phyloP scores from a whole-genome alignment of 2,888 invertebrate species.

The Steinernema scapterisci region DNA sequence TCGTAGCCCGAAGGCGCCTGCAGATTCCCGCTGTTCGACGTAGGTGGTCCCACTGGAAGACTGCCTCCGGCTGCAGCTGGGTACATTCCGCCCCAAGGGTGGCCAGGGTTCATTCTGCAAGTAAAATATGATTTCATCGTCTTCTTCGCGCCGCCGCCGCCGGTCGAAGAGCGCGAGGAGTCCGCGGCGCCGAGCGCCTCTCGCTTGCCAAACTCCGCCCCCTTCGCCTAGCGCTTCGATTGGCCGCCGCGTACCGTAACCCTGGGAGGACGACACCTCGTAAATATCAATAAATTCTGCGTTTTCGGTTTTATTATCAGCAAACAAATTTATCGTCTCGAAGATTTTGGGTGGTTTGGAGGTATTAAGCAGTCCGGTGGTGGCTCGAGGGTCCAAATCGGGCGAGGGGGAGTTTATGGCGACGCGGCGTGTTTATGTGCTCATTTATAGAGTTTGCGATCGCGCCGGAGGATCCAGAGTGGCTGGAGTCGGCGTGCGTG shows the following conservation, averaged over 20 bases:
- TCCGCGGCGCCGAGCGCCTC: not conserved
- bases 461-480: constrained; percentile 1
- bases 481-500: constrained; percentile 1
- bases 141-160: not conserved
- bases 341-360: not conserved
- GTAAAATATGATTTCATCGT: constrained; percentile 16
- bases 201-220: not conserved
- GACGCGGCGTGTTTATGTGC: constrained; percentile 5
- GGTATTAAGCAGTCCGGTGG: not conserved
- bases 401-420: constrained; percentile 4
- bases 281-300: constrained; percentile 20
- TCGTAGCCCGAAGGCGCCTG: not conserved
- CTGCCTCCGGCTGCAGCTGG: not conserved
- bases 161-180: not conserved
- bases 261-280: constrained; percentile 18
- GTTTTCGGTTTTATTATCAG: constrained; percentile 25
- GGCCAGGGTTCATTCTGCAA: not conserved
- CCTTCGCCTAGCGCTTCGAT: constrained; percentile 3
- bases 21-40: not conserved
- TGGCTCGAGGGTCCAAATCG: not conserved
- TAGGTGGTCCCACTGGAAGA: constrained; percentile 7
- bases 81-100: constrained; percentile 28
- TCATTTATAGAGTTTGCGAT: constrained; percentile 26
- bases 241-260: constrained; percentile 28
- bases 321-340: constrained; percentile 15